Evolutionary conservation across 2,797 vertebrate species (phyloP), one percentile per base, ranked within the genome.

Genomic region (Threskiornis aethiopicus): DNA sequence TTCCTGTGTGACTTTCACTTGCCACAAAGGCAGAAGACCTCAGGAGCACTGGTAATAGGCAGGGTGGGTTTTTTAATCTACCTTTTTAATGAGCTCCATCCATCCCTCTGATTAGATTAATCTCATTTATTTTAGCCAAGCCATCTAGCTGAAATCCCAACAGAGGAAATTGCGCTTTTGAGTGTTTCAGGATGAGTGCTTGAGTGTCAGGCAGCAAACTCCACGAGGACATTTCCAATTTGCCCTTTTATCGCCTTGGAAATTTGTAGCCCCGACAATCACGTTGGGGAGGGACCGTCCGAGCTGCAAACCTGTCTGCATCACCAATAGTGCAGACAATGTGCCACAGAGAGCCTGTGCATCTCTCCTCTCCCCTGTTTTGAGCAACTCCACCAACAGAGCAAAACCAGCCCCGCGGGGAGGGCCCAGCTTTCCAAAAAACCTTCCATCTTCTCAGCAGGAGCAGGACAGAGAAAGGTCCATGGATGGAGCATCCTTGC

Each of bases 1-100:
- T 97, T 95, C 94, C 95, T 95, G 88, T 87, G 96, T 93, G 95
- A 69, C 91, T 98, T 94, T 95, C 91, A 65, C 88, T 93, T 95
- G 49, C 91, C 84, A 39, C 83, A 72, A 90, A 96, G 79, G 59
- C 87, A 95, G 86, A 87, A 62, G 47, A 95, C 64, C 76, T 90
- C 54, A 28, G 82, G 57, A 96, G 54, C 55, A 5, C 49, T 51
- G 64, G 28, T 81, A 90, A 91, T 80, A 84, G 46, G 71, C 67
- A 69, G 41, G 47, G 80, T 72, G 49, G 59, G 17, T 49, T 80
- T 83, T 87, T 90, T 94, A 67, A 93, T 96, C 92, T 87, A 42
- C 86, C 35, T 10, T 78, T 93, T 89, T 92, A 89, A 97, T 91
- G 88, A 90, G 73, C 80, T 95, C 76, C 78, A 91, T 96, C 81